Evolutionary conservation across 2,113 vertebrate species (phyloP), one percentile per base, ranked within the genome.

Genomic region (Poecilia latipinna): DNA sequence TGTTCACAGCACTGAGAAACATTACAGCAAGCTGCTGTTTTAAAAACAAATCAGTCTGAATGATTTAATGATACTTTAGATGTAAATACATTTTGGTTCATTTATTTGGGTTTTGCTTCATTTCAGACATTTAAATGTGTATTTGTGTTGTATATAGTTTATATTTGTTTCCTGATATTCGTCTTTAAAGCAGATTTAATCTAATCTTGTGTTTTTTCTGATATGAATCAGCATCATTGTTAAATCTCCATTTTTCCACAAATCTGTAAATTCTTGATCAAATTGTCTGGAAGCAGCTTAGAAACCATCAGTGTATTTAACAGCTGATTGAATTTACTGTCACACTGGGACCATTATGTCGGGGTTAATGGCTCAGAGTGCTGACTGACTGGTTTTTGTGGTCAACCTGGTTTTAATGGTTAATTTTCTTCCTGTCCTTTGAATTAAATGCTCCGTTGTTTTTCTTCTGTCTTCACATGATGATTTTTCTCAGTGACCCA

Each of bases 301-400:
- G 75, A 72, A 76, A 1, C 54, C 61, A 31, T 78, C 64, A 68
- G 6, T 26, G 37, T 33, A 57, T 79, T 80, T 69, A 71, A 68
- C 33, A 35, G 42, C 37, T 68, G 28, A 64, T 32, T 75, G 17
- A 29, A 31, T 57, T 61, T 33, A 24, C 48, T 1, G 37, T 13
- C 65, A 0, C 69, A 3, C 19, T 19, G 76, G 68, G 64, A 31
- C 24, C 28, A 3, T 44, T 0, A 6, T 26, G 61, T 10, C 51
- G n/a, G 3, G 57, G 57, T 63, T 67, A 29, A 48, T 13, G 51
- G 1, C 39, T 62, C 74, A 15, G n/a, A 1, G 29, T 57, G 51
- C 51, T 57, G 22, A 57, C 1, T 54, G 44, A 37, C 29, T 51
- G 54, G 26, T 33, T 28, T n/a, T 57, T 65, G 22, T 57, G 51